Evolutionary conservation across 2,888 invertebrate genomes (phyloP).

Genomic region (Cephus spinipes): DNA sequence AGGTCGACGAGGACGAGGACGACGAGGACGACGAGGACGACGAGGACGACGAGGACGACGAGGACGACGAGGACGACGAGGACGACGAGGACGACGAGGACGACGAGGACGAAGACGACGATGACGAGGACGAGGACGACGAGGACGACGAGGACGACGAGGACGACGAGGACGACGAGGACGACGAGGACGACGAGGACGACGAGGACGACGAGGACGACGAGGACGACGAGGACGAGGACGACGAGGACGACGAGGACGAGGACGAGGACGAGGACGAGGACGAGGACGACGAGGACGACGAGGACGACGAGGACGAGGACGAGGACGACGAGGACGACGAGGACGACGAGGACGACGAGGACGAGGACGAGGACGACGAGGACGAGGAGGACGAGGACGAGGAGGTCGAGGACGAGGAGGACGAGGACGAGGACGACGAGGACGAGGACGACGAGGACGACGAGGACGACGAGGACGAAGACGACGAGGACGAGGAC

Average conservation of each 20-base stretch:
- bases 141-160: background rate
- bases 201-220: background rate
- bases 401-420: background rate
- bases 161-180: background rate
- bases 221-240: background rate
- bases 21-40: slow-evolving; percentile 1
- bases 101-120: too few species aligned
- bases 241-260: slow-evolving; percentile 1
- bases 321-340: slow-evolving; percentile 9
- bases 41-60: background rate
- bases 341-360: slow-evolving; percentile 12
- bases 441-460: background rate
- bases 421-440: slow-evolving; percentile 1
- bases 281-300: background rate
- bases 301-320: slow-evolving; percentile 8
- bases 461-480: too few species aligned
- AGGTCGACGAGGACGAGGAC: background rate
- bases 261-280: background rate
- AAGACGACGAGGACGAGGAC: too few species aligned
- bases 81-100: too few species aligned
- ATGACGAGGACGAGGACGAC: background rate
- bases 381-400: background rate
- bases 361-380: background rate
- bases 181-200: background rate
- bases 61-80: background rate